Base-by-base conservation (phyloP, 2,888 invertebrate species). In the Andrena hattorfiana region DNA sequence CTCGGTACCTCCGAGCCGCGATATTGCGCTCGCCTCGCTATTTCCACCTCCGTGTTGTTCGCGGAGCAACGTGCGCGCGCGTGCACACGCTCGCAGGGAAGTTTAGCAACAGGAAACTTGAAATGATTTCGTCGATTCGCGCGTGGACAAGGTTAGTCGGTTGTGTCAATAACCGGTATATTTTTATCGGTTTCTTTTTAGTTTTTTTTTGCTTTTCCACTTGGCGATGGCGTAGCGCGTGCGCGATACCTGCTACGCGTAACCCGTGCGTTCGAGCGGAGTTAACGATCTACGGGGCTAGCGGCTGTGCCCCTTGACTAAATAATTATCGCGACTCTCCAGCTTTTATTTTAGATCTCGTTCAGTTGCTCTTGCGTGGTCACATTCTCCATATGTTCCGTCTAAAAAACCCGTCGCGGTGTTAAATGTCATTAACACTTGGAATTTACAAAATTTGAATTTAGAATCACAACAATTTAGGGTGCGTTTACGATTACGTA, bases 151-250 rank as follows among this genome's bases (percentile, higher is more conserved):
- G 75, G 81, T 83, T 80, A 81, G 70, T 70, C 7, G 59, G 54
- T 71, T 76, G 69, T 83, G 74, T 71, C 70, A 64, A 77, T 59
- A 77, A 80, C 73, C 77, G 71, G 69, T 84, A 62, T 42, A 70
- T 60, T 80, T 77, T 84, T 72, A 51, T 67, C 35, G 23, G 13
- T 35, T 42, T 23, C 32, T 62, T 26, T 32, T 28, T 26, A 51
- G 23, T 1, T 3, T 32, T 3, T 32, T 26, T 51, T 8, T 8
- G 30, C 51, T 56, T 56, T 60, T 49, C 8, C 35, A 8, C 35
- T 60, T 5, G 26, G 10, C 48, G 23, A 48, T 28, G 7, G 35
- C 63, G 30, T 26, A 72, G 16, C 63, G 63, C 20, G 28, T 68
- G 32, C n/a, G 30, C 60, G 67, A 64, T n/a, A 54, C 26, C 23